Percentiles rank a stretch among this genome's conserved stretches.
Conservation (phyloP, 2,113 vertebrate genomes). For the Pionites leucogaster region DNA sequence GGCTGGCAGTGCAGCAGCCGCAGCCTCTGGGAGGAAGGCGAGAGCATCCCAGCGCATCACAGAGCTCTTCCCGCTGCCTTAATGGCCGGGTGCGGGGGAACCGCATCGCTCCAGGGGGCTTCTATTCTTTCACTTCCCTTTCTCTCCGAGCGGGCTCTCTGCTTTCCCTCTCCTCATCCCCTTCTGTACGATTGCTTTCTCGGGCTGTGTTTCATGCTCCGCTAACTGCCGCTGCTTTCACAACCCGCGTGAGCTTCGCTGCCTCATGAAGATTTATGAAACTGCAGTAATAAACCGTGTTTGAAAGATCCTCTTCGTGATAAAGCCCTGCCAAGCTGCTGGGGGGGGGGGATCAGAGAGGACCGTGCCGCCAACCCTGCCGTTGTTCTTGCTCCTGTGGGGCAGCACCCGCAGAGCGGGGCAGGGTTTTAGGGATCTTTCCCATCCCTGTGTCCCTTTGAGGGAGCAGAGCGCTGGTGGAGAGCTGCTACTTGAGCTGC, state of each 20-base stretch:
- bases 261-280: slow-evolving; percentile 55
- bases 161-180: not conserved
- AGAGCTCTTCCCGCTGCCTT: not conserved
- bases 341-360: not conserved
- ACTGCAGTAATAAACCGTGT: slow-evolving; percentile 62
- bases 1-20: slow-evolving; percentile 24
- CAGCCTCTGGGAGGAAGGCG: not conserved
- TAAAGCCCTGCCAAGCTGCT: not conserved
- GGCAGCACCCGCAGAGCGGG: not conserved
- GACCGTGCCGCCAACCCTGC: not conserved
- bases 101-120: not conserved
- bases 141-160: not conserved
- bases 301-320: not conserved
- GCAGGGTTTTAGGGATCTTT: not conserved
- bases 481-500: not conserved
- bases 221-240: not conserved
- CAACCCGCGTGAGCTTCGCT: not conserved
- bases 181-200: not conserved
- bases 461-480: not conserved
- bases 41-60: not conserved
- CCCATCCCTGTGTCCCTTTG: fast-evolving
- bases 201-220: slow-evolving; percentile 43
- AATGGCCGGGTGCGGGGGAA: not conserved
- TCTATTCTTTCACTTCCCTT: not conserved
- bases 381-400: not conserved